Base-by-base conservation (phyloP, 2,113 vertebrate species). In the Ictidomys tridecemlineatus region DNA sequence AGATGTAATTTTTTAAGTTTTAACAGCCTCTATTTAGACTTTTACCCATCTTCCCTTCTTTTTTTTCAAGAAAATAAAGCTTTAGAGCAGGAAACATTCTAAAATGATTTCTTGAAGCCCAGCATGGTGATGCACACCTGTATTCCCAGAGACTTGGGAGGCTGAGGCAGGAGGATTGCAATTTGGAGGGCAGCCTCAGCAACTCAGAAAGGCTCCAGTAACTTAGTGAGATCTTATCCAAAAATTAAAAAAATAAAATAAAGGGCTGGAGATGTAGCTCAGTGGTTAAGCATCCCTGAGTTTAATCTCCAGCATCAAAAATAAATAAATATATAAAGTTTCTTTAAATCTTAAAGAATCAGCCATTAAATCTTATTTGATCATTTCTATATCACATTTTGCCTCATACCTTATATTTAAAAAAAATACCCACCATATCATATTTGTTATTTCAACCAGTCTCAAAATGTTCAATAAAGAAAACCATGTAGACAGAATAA, bases 51-150 rank as follows among this genome's bases (percentile, higher is more conserved):
- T 96, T 88, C 51, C 20, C 58, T 92, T n/a, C n/a, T n/a, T 89
- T 92, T 76, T 97, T 94, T 95, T 83, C 69, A 98, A 97, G 93
- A 94, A 53, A 97, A 73, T 39, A 42, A 85, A 37, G 6, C 95
- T 97, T 97, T 96, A 90, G 48, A 39, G 39, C 96, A 95, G 87
- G 73, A 97, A 97, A 95, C 58, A 87, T 91, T 88, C 70, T 82
- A 96, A 98, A 98, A 98, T 86, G 95, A 76, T 69, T 70, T 85
- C 92, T 97, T 97, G 95, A 34, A 77, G 58, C 22, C 17, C 20
- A 61, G 58, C 8, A 24, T 8, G 58, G 18, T 56, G 53, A 16
- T 17, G 53, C 53, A 56, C 17, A 18, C 53, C 53, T 56, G 53
- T 56, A 17, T 18, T 61, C 58, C 7, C 22, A 24, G 58, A 24